A percentile compares a stretch with the other conserved stretches of the same genome.
Conservation (phyloP, 2,797 vertebrate genomes). For the Channa striata region DNA sequence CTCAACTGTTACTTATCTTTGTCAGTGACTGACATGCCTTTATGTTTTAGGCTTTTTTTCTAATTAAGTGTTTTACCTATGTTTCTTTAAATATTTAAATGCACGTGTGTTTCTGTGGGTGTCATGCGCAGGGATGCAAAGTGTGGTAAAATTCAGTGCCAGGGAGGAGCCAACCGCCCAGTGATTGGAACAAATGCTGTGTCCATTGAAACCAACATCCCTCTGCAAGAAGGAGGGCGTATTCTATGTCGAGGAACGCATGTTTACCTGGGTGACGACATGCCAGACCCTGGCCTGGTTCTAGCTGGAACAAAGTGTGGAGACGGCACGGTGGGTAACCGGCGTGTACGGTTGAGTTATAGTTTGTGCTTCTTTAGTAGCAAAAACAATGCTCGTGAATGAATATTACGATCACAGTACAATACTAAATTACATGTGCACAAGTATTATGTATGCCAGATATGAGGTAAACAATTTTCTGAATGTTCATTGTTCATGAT, state of each 20-base stretch:
- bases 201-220: constrained; percentile 99
- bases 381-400: background rate
- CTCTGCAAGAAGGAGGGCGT: constrained; percentile 93
- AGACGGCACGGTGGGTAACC: constrained; percentile 89
- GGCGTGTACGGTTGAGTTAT: background rate
- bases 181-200: constrained; percentile 99
- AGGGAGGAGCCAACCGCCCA: constrained; percentile 95
- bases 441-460: background rate
- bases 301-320: constrained; percentile 97
- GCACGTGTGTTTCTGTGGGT: background rate
- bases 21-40: constrained; percentile 44
- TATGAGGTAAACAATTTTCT: no score
- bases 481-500: background rate
- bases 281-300: constrained; percentile 97
- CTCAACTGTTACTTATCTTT: constrained; percentile 28
- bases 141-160: constrained; percentile 99
- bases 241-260: constrained; percentile 98
- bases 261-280: constrained; percentile 96
- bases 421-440: constrained; percentile 1
- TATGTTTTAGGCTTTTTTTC: constrained; percentile 9
- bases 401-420: background rate
- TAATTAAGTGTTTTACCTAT: constrained; percentile 8
- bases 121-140: constrained; percentile 90
- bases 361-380: background rate
- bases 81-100: constrained; percentile 1